phyloP scores from a whole-genome alignment of 2,113 vertebrate species.

The Calyptommatus sinebrachiatus region DNA sequence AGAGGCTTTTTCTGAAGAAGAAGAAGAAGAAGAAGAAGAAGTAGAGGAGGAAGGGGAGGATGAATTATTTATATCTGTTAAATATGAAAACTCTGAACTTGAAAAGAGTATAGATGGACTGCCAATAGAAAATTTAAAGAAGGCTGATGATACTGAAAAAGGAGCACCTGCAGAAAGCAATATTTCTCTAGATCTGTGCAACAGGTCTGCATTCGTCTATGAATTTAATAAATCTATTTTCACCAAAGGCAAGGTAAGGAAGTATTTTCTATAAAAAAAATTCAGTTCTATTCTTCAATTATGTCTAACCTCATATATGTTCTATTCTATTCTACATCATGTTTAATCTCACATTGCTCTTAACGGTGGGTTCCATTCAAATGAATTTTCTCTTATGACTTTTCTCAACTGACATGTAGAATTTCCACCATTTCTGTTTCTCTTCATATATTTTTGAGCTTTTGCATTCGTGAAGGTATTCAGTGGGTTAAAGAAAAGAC shows the following conservation, averaged over 20 bases:
- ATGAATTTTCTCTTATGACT: not conserved
- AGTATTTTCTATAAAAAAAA: too few species aligned
- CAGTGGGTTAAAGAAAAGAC: not conserved
- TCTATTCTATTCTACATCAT: too few species aligned
- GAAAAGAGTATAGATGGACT: conserved; percentile 38
- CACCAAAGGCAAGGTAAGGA: conserved; percentile 88
- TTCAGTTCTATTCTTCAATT: too few species aligned
- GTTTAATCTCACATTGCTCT: not conserved
- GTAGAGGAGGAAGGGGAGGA: conserved; percentile 46
- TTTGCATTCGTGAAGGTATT: not conserved
- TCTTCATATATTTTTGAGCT: not conserved
- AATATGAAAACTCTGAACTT: conserved; percentile 43
- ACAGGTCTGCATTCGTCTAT: conserved; percentile 68
- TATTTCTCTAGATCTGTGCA: conserved; percentile 30
- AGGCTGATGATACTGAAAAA: conserved; percentile 59
- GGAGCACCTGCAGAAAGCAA: conserved; percentile 46
- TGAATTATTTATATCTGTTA: conserved; percentile 44
- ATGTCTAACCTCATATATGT: too few species aligned
- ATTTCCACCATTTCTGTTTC: not conserved
- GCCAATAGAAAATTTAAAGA: conserved; percentile 39
- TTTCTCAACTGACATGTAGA: not conserved
- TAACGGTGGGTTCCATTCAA: too few species aligned
- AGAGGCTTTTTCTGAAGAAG: conserved; percentile 76
- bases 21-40: conserved; percentile 62
- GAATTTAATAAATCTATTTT: conserved; percentile 83